Conservation (phyloP, 2,113 vertebrate species). For the Hyla sarda region DNA sequence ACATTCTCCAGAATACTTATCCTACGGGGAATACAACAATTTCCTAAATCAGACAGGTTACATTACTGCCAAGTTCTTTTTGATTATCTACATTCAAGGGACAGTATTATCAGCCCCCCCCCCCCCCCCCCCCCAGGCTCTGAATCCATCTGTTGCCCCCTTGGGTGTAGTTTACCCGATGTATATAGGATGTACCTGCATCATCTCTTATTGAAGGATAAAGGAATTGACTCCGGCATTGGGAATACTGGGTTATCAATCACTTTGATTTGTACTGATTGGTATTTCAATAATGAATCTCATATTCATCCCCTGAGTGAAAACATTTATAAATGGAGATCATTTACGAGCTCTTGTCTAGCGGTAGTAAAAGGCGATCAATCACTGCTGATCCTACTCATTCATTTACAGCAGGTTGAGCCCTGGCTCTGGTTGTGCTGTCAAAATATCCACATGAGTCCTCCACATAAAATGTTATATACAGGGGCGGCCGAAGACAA, state of each 20-base stretch:
- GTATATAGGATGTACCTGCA: not conserved
- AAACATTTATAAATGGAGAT: conserved; percentile 43
- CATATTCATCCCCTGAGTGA: conserved; percentile 47
- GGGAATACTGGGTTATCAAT: conserved; percentile 22
- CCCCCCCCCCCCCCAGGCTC: too few relatives aligned
- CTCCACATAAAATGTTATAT: not conserved
- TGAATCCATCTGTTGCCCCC: not conserved
- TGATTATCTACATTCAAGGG: too few relatives aligned
- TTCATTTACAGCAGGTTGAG: not conserved
- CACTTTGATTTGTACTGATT: conserved; percentile 41
- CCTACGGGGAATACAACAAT: too few relatives aligned
- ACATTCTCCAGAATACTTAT: too few relatives aligned
- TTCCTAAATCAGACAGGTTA: too few relatives aligned
- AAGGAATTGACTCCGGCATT: not conserved
- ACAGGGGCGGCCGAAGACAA: not conserved
- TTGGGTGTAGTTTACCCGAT: not conserved
- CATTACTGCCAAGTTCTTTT: too few relatives aligned
- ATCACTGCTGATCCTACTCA: not conserved
- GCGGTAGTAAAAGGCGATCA: not conserved
- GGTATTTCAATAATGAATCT: conserved; percentile 50
- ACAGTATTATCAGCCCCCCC: too few relatives aligned
- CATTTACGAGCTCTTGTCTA: conserved; percentile 26
- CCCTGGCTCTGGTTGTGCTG: too few relatives aligned
- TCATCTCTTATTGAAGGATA: not conserved
- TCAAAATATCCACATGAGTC: not conserved